Evolutionary conservation across 2,797 vertebrate genomes (phyloP), one percentile per base, ranked within the genome.

Genomic region (Catamblyrhynchus diadema): DNA sequence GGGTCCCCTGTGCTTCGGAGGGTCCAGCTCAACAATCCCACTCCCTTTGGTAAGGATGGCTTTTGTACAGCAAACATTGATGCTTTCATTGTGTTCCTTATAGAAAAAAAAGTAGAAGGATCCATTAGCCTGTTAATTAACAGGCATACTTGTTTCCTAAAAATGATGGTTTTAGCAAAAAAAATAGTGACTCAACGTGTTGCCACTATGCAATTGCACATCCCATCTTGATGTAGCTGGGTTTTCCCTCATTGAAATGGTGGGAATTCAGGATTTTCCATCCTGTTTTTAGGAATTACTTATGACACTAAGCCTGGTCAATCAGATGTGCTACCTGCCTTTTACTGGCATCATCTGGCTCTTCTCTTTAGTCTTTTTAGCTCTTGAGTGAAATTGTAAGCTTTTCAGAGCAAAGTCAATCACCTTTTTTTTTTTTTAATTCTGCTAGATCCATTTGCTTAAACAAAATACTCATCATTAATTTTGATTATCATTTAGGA

Each of bases 11-110:
- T 99, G 72, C 98, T 98, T 48, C 98, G 98, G 15, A 97, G 93
- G 37, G 92, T 99, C 81, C 98, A 85, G 70, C 98, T 99, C 93
- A 98, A 98, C 93, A 99, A 99, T 93, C 98, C 98, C 80, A 98
- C 98, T 86, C 98, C 98, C 71, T 99, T 97, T 81, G 98, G 99
- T 99, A 95, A 98, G 98, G 72, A 4, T 14, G 39, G 17, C 11
- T 69, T 57, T 72, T 33, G 62, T 33, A 14, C 35, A 42, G 32
- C 37, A 60, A 53, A 15, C n/a, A 20, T 0, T 0, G 1, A 51
- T 19, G 2, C 18, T 56, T 32, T 25, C 14, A 3, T 42, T 54
- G 32, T 3, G 2, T 13, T 79, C 4, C 12, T 33, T 12, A 4
- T 0, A 9, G 14, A 47, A 32, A 14, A 14, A 16, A 65, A 54